Base-by-base conservation (phyloP, 2,113 vertebrate genomes). In the Trichomycterus rosablanca region DNA sequence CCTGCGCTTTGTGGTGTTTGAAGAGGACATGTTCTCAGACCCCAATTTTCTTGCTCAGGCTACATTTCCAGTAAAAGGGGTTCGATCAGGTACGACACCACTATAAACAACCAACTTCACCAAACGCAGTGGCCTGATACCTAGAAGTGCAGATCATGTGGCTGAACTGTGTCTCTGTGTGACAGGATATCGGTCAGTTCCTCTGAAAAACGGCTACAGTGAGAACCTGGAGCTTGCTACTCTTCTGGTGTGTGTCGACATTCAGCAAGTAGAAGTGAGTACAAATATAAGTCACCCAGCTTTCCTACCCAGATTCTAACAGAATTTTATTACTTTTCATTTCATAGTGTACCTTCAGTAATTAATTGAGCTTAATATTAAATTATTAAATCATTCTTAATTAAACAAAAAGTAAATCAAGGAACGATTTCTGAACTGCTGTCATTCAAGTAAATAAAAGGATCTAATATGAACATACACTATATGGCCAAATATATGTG, bases 21-120 rank as follows among this genome's bases (percentile, higher is more conserved):
- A 99, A 74, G 96, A 99, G 65, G 96, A 99, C 71, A 97, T 99
- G 89, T 99, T 99, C 86, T 98, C 95, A 18, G 96, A 99, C 67
- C 93, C 95, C 32, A 97, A 98, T 81, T 99, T 99, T 77, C 85
- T 99, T 16, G 95, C 96, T 34, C 95, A 99, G 0, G 93, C 91
- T 59, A 97, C 91, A 0, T 94, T 91, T 73, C 93, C 95, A 46
- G 86, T 99, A 64, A 95, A 89, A 86, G 94, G 93, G 59, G 76
- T 99, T 24, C 95, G 89, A 66, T 86, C 93, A 76, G 96, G 95
- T 98, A 78, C 39, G 23, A 8, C 6, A 1, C 4, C 26, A 30
- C 7, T 30, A 30, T 30, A n/a, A 9, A 35, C 9, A 32, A 32
- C 9, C 9, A 32, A 32, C 30, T 32, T 11, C 12, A 37, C 11